These are phyloP conservation scores for Dolomedes plantarius DNA, from an alignment of 2,888 invertebrate genomes.

Conservation along the genomic window DNA sequence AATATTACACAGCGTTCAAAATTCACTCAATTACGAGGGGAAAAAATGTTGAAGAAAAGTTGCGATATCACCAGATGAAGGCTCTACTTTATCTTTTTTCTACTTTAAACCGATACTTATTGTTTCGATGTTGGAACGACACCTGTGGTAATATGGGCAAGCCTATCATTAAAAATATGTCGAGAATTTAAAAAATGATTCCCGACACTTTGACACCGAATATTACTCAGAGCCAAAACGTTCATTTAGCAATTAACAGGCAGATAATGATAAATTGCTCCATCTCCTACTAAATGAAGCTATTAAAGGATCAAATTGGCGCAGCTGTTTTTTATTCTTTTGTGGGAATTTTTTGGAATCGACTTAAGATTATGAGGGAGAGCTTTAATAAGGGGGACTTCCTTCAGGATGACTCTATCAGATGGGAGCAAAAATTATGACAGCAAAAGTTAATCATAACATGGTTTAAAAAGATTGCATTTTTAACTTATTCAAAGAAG, in stretches of 20 bases:
- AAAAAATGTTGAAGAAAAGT: no score
- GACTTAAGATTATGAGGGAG: background rate
- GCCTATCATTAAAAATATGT: constrained; percentile 61
- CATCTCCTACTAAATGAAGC: constrained; percentile 64
- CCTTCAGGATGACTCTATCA: background rate
- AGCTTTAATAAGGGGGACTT: background rate
- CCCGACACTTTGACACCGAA: constrained; percentile 60
- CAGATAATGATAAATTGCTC: constrained; percentile 55
- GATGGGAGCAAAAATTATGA: background rate
- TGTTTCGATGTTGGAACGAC: background rate
- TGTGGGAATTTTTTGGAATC: constrained; percentile 29
- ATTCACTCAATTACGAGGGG: no score
- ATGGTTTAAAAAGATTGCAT: background rate
- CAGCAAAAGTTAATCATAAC: background rate
- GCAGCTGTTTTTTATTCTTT: constrained; percentile 48
- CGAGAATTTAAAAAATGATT: constrained; percentile 59
- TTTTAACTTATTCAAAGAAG: background rate
- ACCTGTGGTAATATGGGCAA: constrained; percentile 33
- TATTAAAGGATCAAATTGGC: constrained; percentile 45
- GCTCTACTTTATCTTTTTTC: no score
- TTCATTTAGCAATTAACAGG: constrained; percentile 66
- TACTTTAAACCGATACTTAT: no score
- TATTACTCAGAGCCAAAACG: constrained; percentile 54
- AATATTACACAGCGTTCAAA: no score
- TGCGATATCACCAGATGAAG: no score